Percentiles rank a stretch among this genome's conserved stretches.
phyloP scores from a whole-genome alignment of 2,113 vertebrate species.

The Chaetodon trifascialis region DNA sequence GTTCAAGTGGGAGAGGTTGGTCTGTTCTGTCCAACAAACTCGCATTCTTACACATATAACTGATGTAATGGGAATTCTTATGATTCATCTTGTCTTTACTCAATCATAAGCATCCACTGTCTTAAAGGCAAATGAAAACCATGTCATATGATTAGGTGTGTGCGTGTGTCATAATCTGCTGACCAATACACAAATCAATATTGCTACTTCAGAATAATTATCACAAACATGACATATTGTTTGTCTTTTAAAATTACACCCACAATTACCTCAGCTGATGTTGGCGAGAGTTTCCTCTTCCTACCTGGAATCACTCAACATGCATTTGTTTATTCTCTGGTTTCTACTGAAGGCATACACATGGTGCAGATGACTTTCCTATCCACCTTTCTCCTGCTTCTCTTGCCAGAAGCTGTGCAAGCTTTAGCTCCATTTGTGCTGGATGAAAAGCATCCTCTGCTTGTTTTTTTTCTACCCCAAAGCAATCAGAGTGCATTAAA shows the following conservation, averaged over 20 bases:
- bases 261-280: neutral
- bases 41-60: neutral
- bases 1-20: no score
- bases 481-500: constrained; percentile 23
- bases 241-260: no score
- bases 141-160: no score
- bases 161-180: no score
- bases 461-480: constrained; percentile 5
- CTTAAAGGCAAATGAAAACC: no score
- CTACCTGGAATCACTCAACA: neutral
- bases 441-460: constrained; percentile 26
- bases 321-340: neutral
- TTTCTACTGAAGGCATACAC: constrained; percentile 6
- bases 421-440: constrained; percentile 32
- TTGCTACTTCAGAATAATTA: no score
- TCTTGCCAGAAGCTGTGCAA: constrained; percentile 21
- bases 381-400: neutral
- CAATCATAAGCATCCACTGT: no score
- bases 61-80: neutral
- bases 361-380: constrained; percentile 16
- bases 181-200: neutral
- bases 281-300: neutral
- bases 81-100: no score
- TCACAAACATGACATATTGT: no score
- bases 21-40: neutral